A percentile compares a stretch with the other conserved stretches of the same genome.
Conservation (phyloP, 2,888 invertebrate genomes). For the Trachelus troglodyta region DNA sequence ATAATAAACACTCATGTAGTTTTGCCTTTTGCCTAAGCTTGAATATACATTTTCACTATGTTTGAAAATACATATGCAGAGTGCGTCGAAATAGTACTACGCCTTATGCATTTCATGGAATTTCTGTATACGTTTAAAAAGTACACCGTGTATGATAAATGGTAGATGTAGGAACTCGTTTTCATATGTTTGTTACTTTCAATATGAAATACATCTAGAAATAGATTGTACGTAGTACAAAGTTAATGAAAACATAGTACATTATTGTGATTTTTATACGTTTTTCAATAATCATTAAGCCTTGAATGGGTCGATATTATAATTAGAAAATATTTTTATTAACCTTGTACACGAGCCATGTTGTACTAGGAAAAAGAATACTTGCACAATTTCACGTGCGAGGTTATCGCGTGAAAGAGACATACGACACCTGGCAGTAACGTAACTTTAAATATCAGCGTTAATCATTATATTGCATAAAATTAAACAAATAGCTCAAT, state of each 20-base stretch:
- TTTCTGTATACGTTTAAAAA: no score
- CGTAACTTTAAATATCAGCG: neutral
- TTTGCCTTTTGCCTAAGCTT: neutral
- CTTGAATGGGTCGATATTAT: neutral
- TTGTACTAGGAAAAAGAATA: neutral
- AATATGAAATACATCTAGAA: neutral
- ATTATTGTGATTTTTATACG: neutral
- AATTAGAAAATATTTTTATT: neutral
- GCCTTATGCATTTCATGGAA: no score
- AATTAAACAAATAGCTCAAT: neutral
- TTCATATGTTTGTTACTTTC: neutral
- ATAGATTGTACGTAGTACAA: neutral
- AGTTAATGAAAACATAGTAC: neutral
- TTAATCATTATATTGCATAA: neutral
- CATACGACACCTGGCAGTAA: neutral
- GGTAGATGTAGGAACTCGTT: no score
- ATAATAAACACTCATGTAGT: neutral
- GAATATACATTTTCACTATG: no score
- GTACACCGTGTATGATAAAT: no score
- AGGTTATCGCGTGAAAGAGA: neutral
- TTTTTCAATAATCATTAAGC: neutral
- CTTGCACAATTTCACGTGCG: neutral
- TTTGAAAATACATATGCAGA: no score
- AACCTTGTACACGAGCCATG: neutral
- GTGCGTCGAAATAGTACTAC: no score